Conservation (phyloP, 2,888 invertebrate species). For the Lampropteryx suffumata region DNA sequence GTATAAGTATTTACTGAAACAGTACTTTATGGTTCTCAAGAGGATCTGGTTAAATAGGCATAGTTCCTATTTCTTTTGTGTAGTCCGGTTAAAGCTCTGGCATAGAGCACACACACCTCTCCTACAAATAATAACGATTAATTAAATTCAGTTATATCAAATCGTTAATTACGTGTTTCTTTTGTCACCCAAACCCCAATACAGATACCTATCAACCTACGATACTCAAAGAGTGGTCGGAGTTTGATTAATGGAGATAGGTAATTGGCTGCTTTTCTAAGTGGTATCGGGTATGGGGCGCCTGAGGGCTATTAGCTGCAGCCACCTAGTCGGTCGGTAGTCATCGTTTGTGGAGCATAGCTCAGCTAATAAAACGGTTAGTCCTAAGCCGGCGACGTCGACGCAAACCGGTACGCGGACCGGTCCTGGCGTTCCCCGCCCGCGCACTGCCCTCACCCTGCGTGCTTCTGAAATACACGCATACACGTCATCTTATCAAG, state of each 20-base stretch:
- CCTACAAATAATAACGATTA: too few relatives aligned
- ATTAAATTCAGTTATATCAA: too few relatives aligned
- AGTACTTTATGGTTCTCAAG: too few relatives aligned
- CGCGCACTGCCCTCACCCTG: slow-evolving; percentile 50
- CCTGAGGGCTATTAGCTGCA: slow-evolving; percentile 46
- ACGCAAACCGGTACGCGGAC: slow-evolving; percentile 77
- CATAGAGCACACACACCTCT: too few relatives aligned
- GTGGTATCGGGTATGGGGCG: slow-evolving; percentile 38
- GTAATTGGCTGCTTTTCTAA: slow-evolving; percentile 2
- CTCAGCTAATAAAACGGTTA: slow-evolving; percentile 80
- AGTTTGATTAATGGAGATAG: slow-evolving; percentile 3
- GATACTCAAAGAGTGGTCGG: too few relatives aligned
- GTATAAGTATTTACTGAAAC: too few relatives aligned
- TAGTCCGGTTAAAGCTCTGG: too few relatives aligned
- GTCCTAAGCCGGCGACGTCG: slow-evolving; percentile 70
- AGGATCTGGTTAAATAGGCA: too few relatives aligned
- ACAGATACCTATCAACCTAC: too few relatives aligned
- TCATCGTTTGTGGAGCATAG: slow-evolving; percentile 76
- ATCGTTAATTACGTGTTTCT: too few relatives aligned
- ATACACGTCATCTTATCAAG: slow-evolving; percentile 75
- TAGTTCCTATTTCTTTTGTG: too few relatives aligned
- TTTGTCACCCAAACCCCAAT: too few relatives aligned
- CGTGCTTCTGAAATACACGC: slow-evolving; percentile 73
- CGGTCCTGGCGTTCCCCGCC: slow-evolving; percentile 63
- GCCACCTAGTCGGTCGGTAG: slow-evolving; percentile 54